These are phyloP conservation scores for Oceanites oceanicus DNA, from an alignment of 2,113 vertebrate species.

Conservation along the genomic window DNA sequence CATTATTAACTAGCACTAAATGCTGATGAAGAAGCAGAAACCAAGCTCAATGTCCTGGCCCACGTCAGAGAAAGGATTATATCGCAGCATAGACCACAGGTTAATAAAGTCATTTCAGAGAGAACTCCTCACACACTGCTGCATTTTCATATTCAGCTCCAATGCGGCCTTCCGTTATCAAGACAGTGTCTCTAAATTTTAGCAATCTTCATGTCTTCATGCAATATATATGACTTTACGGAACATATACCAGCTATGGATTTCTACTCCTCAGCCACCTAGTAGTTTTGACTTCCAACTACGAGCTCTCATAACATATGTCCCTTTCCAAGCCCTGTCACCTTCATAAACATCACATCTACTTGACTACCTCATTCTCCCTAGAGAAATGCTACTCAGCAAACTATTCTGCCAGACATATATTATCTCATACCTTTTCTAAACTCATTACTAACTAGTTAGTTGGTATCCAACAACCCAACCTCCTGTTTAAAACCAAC, in stretches of 20 bases:
- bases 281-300: neutral
- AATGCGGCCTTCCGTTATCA: neutral
- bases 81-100: neutral
- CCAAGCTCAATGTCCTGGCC: neutral
- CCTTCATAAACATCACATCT: neutral
- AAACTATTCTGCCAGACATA: neutral
- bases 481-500: neutral
- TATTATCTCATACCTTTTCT: neutral
- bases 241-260: neutral
- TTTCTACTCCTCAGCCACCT: neutral
- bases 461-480: neutral
- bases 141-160: neutral
- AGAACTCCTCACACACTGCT: neutral
- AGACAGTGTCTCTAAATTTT: neutral
- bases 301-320: neutral
- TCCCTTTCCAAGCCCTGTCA: neutral
- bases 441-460: neutral
- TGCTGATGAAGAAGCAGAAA: neutral
- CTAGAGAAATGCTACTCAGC: neutral
- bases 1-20: neutral
- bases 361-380: neutral
- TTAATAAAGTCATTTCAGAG: neutral
- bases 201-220: neutral
- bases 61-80: neutral
- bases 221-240: neutral